phyloP scores from a whole-genome alignment of 2,797 vertebrate species.

The Aldrovandia affinis region DNA sequence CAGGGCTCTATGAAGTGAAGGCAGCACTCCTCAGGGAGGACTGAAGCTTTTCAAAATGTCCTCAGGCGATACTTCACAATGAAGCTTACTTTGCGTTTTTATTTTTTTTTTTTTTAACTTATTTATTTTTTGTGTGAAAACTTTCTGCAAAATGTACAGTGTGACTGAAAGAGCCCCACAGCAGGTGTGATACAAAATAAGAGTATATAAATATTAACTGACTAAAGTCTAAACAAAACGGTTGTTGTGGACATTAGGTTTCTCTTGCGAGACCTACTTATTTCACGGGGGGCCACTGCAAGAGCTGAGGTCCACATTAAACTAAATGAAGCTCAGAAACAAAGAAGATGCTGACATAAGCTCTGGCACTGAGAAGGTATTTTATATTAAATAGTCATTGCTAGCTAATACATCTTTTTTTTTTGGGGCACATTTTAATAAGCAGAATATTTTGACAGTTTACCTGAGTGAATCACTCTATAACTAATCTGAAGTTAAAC shows the following conservation, averaged over 20 bases:
- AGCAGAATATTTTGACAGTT: neutral
- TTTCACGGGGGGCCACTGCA: constrained; percentile 48
- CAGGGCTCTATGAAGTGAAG: constrained; percentile 36
- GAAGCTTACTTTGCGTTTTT: constrained; percentile 44
- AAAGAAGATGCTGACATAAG: constrained; percentile 46
- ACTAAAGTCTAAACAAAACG: constrained; percentile 50
- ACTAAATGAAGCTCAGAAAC: constrained; percentile 37
- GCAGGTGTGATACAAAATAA: constrained; percentile 46
- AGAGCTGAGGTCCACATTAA: constrained; percentile 18
- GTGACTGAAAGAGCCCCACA: constrained; percentile 11
- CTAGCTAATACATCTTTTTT: constrained; percentile 34
- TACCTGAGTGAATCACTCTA: too few relatives aligned
- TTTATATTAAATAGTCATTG: constrained; percentile 44
- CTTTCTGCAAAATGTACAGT: neutral
- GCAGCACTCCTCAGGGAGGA: constrained; percentile 47
- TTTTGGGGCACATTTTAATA: neutral
- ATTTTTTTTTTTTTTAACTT: constrained; percentile 31
- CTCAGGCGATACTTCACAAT: constrained; percentile 65
- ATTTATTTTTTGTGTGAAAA: neutral
- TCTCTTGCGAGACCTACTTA: constrained; percentile 41
- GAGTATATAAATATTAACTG: constrained; percentile 67
- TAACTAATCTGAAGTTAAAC: too few relatives aligned
- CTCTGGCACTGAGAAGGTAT: constrained; percentile 30
- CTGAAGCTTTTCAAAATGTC: constrained; percentile 70
- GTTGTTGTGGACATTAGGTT: constrained; percentile 41